Base-by-base conservation (phyloP, 2,113 vertebrate genomes). In the Albula glossodonta region DNA sequence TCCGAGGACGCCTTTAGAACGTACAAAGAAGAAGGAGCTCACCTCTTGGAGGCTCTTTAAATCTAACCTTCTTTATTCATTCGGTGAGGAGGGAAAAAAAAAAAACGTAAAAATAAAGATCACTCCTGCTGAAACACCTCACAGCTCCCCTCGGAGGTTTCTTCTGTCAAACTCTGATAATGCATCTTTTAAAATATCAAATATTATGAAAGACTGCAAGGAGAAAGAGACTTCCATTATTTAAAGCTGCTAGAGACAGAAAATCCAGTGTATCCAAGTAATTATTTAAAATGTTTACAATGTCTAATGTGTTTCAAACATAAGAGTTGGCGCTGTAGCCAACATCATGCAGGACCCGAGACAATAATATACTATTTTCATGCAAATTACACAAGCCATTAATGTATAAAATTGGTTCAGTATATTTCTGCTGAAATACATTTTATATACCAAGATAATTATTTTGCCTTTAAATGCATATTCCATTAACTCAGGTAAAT, bases 401-500 rank as follows among this genome's bases (percentile, higher is more conserved):
- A 96, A 95, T 95, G 95, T 95, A 96, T 96, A 96, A 93, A 95
- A 95, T 95, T 90, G 90, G 94, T 95, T 93, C 91, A 88, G 88
- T 79, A 82, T 90, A 88, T 90, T 90, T 90, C 93, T 93, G 91
- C 93, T 41, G 90, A 93, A 95, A 94, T 87, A 90, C 91, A 93
- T 95, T 95, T 90, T 50, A 89, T 91, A 95, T 94, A 96, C 91
- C 91, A 78, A 87, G 92, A 95, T 95, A 96, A 96, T 95, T 95
- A 95, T 93, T 95, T 96, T 89, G 92, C 93, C 93, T 93, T 94
- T 95, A 95, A 96, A 95, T 91, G 93, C 94, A 93, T 94, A 95
- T 96, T 96, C 94, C 95, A 96, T 96, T 96, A 94, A 95, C 92
- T 94, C 94, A 94, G 94, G 94, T 94, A 93, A 95, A 94, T 93